Conservation (phyloP, 2,113 vertebrate genomes). For the Muntiacus reevesi region DNA sequence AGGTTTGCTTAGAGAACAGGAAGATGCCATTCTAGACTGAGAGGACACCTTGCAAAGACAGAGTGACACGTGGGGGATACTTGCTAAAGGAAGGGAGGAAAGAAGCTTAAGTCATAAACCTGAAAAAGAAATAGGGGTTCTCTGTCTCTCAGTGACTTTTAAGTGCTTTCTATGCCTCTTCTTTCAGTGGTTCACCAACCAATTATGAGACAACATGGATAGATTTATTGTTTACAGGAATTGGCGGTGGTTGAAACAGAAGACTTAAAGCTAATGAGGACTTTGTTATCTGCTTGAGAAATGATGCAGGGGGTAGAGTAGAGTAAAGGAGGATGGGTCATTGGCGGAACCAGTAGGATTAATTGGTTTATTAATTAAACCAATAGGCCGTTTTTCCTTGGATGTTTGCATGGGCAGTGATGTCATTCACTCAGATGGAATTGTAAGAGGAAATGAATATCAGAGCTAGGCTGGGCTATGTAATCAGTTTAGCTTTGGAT, state of each 20-base stretch:
- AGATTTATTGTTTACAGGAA: not conserved
- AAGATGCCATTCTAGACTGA: not conserved
- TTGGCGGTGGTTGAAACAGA: not conserved
- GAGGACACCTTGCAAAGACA: not conserved
- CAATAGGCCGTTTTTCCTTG: not conserved
- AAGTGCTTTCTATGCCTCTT: not conserved
- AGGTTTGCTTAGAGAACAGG: not conserved
- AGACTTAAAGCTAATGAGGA: not conserved
- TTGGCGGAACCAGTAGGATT: not conserved
- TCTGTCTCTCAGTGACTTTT: not conserved
- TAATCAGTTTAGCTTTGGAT: not conserved
- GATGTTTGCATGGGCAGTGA: not conserved
- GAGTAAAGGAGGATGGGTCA: not conserved
- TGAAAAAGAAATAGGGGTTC: not conserved
- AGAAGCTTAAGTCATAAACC: not conserved
- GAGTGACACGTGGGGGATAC: not conserved
- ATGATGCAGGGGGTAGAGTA: not conserved
- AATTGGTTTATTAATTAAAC: not conserved
- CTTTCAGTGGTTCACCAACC: not conserved
- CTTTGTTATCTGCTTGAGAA: not conserved
- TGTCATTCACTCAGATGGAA: not conserved
- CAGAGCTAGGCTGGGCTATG: not conserved
- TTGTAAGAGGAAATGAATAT: not conserved
- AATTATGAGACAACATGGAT: not conserved
- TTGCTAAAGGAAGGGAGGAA: not conserved